A percentile compares a stretch with the other conserved stretches of the same genome.
phyloP scores from a whole-genome alignment of 2,888 invertebrate genomes.

The Chloromyia formosa region DNA sequence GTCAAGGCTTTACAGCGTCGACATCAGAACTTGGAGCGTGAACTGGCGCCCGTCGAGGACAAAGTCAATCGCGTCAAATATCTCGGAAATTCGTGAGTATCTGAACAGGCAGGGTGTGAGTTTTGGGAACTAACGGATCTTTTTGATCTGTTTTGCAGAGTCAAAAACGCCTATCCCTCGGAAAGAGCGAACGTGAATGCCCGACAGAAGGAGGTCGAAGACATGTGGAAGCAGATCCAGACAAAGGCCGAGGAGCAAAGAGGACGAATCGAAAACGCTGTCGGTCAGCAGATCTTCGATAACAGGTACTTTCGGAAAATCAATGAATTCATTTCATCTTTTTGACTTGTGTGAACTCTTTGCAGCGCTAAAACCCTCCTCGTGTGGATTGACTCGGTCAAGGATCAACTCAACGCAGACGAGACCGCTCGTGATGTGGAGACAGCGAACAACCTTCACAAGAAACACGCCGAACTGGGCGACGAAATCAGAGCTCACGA shows the following conservation, averaged over 20 bases:
- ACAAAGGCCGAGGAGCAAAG: conserved; percentile 86
- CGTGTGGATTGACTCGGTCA: conserved; percentile 84
- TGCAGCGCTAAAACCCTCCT: conserved; percentile 80
- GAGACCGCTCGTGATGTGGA: conserved; percentile 87
- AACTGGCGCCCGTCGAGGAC: conserved; percentile 92
- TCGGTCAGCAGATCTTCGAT: conserved; percentile 85
- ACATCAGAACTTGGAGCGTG: conserved; percentile 92
- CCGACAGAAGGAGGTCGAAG: conserved; percentile 84
- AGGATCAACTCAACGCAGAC: conserved; percentile 81
- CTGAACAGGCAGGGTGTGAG: too few relatives aligned
- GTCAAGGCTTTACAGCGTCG: conserved; percentile 90
- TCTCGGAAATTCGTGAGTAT: conserved; percentile 82
- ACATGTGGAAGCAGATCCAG: conserved; percentile 88
- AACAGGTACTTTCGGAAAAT: conserved; percentile 52
- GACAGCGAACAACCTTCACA: conserved; percentile 88
- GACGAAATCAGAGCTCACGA: conserved; percentile 91
- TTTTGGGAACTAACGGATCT: conserved; percentile 81
- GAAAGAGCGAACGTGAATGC: conserved; percentile 86
- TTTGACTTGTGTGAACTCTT: not conserved
- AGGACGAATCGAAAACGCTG: conserved; percentile 88
- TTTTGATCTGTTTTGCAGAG: conserved; percentile 65
- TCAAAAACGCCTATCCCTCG: conserved; percentile 90
- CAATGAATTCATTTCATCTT: not conserved
- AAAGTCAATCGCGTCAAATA: conserved; percentile 89
- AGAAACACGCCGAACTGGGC: conserved; percentile 88